These are phyloP conservation scores for Apodemus agrarius DNA, from an alignment of 2,797 vertebrate species.

Conservation along the genomic window DNA sequence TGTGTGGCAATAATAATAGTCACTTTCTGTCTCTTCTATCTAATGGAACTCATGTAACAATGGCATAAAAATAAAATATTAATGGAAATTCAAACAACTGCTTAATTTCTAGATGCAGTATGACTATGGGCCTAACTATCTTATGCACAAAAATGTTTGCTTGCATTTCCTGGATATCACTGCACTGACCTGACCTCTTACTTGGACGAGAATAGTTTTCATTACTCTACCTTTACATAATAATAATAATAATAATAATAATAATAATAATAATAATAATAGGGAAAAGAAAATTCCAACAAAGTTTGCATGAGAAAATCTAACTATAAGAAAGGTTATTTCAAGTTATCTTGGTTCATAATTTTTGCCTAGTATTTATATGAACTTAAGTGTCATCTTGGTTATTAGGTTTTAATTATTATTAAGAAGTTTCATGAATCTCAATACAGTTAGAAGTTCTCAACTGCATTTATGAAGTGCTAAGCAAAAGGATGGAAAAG, in stretches of 20 bases:
- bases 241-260: background rate
- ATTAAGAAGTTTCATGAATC: background rate
- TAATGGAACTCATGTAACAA: background rate
- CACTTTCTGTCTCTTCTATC: background rate
- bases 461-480: background rate
- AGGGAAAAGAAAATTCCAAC: background rate
- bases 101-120: background rate
- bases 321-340: background rate
- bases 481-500: conserved; percentile 3
- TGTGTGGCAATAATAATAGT: background rate
- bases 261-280: background rate
- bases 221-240: conserved; percentile 20
- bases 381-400: background rate
- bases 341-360: background rate
- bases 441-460: background rate
- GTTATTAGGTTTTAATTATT: conserved; percentile 2
- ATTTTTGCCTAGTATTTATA: background rate
- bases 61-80: conserved; percentile 56
- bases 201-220: background rate
- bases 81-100: conserved; percentile 39
- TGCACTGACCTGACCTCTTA: background rate
- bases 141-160: background rate
- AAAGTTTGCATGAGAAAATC: background rate
- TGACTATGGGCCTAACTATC: background rate
- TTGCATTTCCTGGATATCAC: conserved; percentile 14